Evolutionary conservation across 2,113 vertebrate species (phyloP), one percentile per base, ranked within the genome.

Genomic region (Rattus rattus): DNA sequence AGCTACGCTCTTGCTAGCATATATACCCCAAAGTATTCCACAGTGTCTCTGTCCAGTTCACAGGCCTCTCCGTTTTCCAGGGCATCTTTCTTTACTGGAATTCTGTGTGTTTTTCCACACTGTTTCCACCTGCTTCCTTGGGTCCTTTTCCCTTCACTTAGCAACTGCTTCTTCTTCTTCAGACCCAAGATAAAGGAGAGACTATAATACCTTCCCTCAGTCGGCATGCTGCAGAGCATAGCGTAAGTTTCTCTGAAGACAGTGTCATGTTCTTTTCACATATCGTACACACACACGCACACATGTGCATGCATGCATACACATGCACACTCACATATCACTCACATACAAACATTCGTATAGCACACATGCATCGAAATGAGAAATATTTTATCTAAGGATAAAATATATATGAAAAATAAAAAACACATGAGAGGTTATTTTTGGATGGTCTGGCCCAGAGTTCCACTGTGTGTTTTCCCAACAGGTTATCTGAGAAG

Each of bases 101-200:
- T 10, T 76, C 49, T 43, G 14, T 88, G 36, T 11, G 19, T 73
- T 73, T 49, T 39, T 33, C 67, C 76, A 87, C 30, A n/a, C 30
- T 87, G 4, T 52, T 94, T 90, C 54, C 52, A 30, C 26, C 17
- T 93, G 26, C 39, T 92, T 33, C 77, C 49, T 95, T 93, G 88
- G 49, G 77, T 95, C 54, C 16, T 19, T 88, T 26, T 26, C 59
- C 73, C 70, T 56, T 94, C 24, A 7, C 69, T 91, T n/a, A 63
- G 39, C 65, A 75, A 69, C 17, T 84, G 47, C n/a, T 84, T 96
- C 87, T 92, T 89, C 76, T n/a, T 93, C 88, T 94, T 81, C 54
- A 73, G 76, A 56, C 7, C 88, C 91, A 39, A 52, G 7, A 33
- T 77, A 20, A 94, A 67, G 91, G 65, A 84, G 72, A 97, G 56